Evolutionary conservation across 2,888 invertebrate genomes (phyloP).

Genomic region (Macroteleia sp.): DNA sequence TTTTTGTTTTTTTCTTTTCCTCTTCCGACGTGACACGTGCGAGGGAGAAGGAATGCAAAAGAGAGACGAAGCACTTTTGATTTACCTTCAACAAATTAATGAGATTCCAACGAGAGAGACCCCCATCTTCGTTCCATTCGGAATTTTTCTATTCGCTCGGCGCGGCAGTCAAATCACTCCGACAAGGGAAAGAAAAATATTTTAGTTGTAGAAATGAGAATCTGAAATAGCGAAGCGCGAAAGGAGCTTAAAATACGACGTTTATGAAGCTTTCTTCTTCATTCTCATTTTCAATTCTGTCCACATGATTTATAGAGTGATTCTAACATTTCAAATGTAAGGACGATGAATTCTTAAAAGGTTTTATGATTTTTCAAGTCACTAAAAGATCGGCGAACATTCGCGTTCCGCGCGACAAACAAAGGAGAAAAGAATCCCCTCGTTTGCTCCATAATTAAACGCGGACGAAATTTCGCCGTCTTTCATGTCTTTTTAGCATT

Average conservation of each 20-base stretch:
- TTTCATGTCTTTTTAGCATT: constrained; percentile 4
- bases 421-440: constrained; percentile 7
- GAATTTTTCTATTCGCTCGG: constrained; percentile 54
- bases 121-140: constrained; percentile 40
- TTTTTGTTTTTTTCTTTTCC: constrained; percentile 13
- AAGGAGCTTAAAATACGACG: constrained; percentile 59
- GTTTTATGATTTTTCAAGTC: constrained; percentile 48
- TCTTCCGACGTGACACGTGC: too few species aligned
- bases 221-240: constrained; percentile 57
- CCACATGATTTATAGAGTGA: constrained; percentile 61
- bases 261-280: constrained; percentile 63
- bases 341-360: constrained; percentile 57
- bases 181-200: constrained; percentile 61
- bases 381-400: constrained; percentile 21
- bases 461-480: constrained; percentile 16
- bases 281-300: constrained; percentile 61
- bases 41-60: constrained; percentile 36
- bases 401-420: constrained; percentile 24
- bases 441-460: constrained; percentile 37
- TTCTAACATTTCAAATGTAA: constrained; percentile 59
- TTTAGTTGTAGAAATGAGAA: constrained; percentile 63
- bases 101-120: constrained; percentile 70
- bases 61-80: constrained; percentile 51
- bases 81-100: constrained; percentile 74
- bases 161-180: constrained; percentile 49